These are phyloP conservation scores for Anhinga rufa DNA, from an alignment of 2,113 vertebrate genomes.

Conservation along the genomic window DNA sequence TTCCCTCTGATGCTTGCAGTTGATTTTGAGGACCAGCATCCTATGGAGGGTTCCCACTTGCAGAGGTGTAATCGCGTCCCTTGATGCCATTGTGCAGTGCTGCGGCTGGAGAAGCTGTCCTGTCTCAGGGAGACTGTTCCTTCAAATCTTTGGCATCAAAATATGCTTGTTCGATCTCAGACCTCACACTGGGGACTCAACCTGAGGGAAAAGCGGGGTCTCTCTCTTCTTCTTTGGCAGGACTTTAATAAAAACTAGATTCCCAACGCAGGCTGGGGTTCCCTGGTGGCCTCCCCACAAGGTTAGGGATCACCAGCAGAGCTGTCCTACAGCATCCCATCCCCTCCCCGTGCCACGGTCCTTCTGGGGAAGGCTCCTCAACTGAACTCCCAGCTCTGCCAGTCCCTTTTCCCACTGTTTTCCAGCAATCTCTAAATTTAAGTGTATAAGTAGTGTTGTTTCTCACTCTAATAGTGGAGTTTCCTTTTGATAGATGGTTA, in stretches of 20 bases:
- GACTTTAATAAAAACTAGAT: background rate
- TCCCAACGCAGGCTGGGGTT: background rate
- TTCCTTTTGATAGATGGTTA: background rate
- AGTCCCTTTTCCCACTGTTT: background rate
- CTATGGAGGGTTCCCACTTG: background rate
- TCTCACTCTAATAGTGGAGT: background rate
- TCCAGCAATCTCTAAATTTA: background rate
- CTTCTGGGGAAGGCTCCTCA: background rate
- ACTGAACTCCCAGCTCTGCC: background rate
- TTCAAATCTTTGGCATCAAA: background rate
- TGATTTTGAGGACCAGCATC: background rate
- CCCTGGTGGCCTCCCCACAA: background rate
- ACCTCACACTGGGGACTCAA: background rate
- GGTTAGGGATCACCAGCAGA: background rate
- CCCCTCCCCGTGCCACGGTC: background rate
- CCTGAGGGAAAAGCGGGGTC: background rate
- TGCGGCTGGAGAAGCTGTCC: background rate
- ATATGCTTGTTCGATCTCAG: background rate
- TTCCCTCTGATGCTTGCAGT: background rate
- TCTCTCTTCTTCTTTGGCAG: background rate
- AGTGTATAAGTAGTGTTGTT: background rate
- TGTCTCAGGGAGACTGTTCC: background rate
- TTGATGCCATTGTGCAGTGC: background rate
- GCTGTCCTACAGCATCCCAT: background rate
- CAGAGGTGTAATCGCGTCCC: background rate